These are phyloP conservation scores for Drosophila eohydei DNA, from an alignment of 2,888 invertebrate genomes.

Conservation along the genomic window DNA sequence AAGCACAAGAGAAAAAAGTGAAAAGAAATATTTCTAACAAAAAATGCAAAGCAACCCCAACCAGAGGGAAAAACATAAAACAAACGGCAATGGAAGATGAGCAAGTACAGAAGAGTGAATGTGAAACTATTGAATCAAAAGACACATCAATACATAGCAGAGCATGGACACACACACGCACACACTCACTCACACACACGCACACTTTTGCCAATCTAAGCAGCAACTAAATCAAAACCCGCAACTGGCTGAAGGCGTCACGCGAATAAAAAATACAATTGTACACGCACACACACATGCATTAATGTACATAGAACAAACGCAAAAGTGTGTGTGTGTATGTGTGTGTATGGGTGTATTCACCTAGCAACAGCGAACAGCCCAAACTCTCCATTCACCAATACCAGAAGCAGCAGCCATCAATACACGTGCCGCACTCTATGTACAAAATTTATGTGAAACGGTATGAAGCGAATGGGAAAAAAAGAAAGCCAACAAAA, in stretches of 20 bases:
- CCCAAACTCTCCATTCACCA: slow-evolving; percentile 51
- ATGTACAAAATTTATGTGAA: slow-evolving; percentile 76
- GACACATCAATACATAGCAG: slow-evolving; percentile 35
- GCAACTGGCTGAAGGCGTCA: slow-evolving; percentile 60
- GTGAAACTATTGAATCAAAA: slow-evolving; percentile 27
- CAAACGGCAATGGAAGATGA: slow-evolving; percentile 14
- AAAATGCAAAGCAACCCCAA: slow-evolving; percentile 8
- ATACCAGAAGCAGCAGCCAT: slow-evolving; percentile 54
- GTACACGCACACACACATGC: neutral
- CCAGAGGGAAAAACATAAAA: slow-evolving; percentile 5
- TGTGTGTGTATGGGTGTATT: slow-evolving; percentile 24
- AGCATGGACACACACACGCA: slow-evolving; percentile 7
- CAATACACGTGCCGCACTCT: slow-evolving; percentile 64
- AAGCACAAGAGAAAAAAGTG: slow-evolving; percentile 1
- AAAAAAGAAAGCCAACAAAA: slow-evolving; percentile 20
- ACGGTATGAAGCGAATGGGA: slow-evolving; percentile 33
- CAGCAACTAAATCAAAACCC: slow-evolving; percentile 62
- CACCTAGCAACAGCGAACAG: slow-evolving; percentile 71
- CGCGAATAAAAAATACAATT: slow-evolving; percentile 37
- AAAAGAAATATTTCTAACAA: slow-evolving; percentile 8
- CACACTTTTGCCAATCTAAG: slow-evolving; percentile 31
- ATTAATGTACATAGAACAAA: neutral
- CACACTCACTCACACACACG: slow-evolving; percentile 1
- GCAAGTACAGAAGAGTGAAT: slow-evolving; percentile 10
- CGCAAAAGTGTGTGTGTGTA: neutral